Evolutionary conservation across 1,140 invertebrate species (phyloP).

Genomic region (Melanaphis sacchari): DNA sequence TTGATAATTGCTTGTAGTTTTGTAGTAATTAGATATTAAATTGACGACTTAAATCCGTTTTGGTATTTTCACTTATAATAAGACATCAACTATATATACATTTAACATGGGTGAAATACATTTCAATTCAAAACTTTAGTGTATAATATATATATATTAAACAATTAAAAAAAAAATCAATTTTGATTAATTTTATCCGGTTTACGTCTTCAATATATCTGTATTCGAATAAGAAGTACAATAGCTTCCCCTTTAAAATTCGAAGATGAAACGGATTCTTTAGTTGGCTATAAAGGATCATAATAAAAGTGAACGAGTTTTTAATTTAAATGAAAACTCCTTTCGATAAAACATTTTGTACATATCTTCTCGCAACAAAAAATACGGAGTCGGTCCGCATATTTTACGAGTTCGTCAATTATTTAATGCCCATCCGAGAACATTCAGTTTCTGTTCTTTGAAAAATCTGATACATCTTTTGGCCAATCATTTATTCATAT

Average conservation of each 20-base stretch:
- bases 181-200: slow-evolving; percentile 11
- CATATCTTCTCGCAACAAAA: background rate
- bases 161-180: background rate
- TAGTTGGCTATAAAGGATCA: background rate
- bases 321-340: slow-evolving; percentile 51
- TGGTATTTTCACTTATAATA: background rate
- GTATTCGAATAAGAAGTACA: no score
- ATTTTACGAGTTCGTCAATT: slow-evolving; percentile 53
- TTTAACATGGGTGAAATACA: background rate
- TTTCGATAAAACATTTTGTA: slow-evolving; percentile 20
- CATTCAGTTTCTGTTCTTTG: slow-evolving; percentile 43
- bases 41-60: background rate
- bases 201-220: background rate
- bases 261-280: slow-evolving; percentile 49
- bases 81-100: background rate
- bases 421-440: slow-evolving; percentile 48
- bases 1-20: background rate
- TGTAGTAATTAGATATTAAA: no score
- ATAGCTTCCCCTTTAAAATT: background rate
- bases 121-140: background rate
- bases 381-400: slow-evolving; percentile 20
- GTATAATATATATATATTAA: background rate
- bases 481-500: slow-evolving; percentile 55
- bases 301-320: slow-evolving; percentile 37
- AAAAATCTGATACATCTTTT: slow-evolving; percentile 34